phyloP scores from a whole-genome alignment of 2,888 invertebrate genomes.

The Drosophila helvetica region DNA sequence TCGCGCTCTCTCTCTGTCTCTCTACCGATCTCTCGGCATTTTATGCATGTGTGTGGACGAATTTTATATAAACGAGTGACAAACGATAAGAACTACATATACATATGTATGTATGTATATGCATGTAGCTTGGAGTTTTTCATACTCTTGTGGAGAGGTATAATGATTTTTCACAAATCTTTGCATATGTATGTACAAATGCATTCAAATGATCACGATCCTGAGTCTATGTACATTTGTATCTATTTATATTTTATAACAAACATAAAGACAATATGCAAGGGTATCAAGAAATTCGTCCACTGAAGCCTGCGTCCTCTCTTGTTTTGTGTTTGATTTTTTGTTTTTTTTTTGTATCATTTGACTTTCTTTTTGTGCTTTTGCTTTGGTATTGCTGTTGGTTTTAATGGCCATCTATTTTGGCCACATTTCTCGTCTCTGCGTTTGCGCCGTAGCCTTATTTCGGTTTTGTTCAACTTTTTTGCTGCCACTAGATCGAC shows the following conservation, averaged over 20 bases:
- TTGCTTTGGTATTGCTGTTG: conserved; percentile 16
- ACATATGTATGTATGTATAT: background rate
- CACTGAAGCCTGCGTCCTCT: background rate
- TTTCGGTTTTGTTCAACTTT: conserved; percentile 22
- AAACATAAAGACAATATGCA: too few species aligned
- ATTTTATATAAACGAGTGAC: conserved; percentile 71
- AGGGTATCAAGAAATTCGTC: background rate
- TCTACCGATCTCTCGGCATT: conserved; percentile 5
- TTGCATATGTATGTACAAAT: background rate
- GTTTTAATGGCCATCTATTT: conserved; percentile 41
- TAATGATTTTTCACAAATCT: background rate
- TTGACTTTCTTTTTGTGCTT: conserved; percentile 53
- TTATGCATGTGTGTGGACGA: conserved; percentile 15
- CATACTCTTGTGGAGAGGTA: background rate
- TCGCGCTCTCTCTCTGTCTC: conserved; percentile 7
- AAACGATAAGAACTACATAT: conserved; percentile 62
- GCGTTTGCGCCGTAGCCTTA: conserved; percentile 22
- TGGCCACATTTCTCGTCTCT: conserved; percentile 45
- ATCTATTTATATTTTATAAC: background rate
- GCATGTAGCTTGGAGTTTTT: background rate
- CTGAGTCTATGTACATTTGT: too few species aligned
- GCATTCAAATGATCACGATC: too few species aligned
- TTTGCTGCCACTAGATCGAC: conserved; percentile 57
- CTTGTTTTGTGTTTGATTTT: conserved; percentile 1
- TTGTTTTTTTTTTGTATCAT: conserved; percentile 26